Evolutionary conservation across 2,888 invertebrate genomes (phyloP), one percentile per base, ranked within the genome.

Genomic region (Caenorhabditis drosophilae): DNA sequence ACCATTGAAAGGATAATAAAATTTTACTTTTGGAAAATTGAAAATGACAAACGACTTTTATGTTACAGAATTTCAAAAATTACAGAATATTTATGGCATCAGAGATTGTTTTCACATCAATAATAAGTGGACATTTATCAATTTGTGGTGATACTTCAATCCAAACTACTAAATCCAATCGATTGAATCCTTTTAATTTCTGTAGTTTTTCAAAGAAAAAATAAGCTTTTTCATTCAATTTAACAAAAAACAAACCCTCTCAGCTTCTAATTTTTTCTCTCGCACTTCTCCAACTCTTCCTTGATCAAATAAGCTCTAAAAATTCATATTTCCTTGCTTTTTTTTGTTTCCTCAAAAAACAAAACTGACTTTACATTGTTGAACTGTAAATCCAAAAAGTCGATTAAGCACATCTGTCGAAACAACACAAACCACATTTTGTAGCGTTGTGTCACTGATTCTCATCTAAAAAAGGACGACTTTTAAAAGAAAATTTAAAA

Each of bases 61-160:
- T 16, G 16, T 9, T n/a, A 18, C 7, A 20, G 7, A 40, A 9
- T 18, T 40, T 12, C 23, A 34, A 22, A 46, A 31, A 15, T 35
- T 35, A 47, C 18, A 64, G 42, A 44, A 64, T 54, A 41, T 64
- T 64, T 11, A 64, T 41, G 7, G 64, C 64, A 42, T 64, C 64
- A 0, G 64, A 58, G 25, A 64, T 47, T 3, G 64, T 64, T 48
- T 64, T 64, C 3, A 64, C 64, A 45, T 64, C 64, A 9, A 64
- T 22, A 15, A 64, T 48, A 9, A 59, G 16, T 6, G 64, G 58
- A 7, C 46, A 18, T 38, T 64, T 50, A 1, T 64, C 46, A 9
- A 11, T 18, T 18, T 58, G 48, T 9, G 64, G 58, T 25, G 58
- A 51, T 1, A 64, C 38, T 51, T 64, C 64, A 15, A 64, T 15